These are phyloP conservation scores for Leptinotarsa undecemlineata DNA, from an alignment of 1,140 invertebrate species.

Conservation along the genomic window DNA sequence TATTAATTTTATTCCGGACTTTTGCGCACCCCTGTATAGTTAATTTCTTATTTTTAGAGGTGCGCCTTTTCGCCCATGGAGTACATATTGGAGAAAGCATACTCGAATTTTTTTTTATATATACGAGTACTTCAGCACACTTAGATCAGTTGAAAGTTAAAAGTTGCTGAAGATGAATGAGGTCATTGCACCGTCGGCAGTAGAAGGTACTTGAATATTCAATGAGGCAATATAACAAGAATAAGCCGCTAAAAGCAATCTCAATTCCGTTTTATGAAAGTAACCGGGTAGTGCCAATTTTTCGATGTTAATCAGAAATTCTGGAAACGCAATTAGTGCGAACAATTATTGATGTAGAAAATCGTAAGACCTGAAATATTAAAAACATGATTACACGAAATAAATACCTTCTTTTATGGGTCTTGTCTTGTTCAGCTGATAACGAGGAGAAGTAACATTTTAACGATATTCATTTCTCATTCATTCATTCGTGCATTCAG, in stretches of 20 bases:
- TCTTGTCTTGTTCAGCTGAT: no score
- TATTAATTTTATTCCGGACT: no score
- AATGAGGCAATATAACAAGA: neutral
- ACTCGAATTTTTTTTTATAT: neutral
- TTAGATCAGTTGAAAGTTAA: neutral
- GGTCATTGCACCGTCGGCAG: neutral
- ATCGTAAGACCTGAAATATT: no score
- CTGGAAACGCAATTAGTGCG: neutral
- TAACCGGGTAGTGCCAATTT: neutral
- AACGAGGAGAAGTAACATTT: no score
- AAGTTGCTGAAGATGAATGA: neutral
- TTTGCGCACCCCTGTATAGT: no score
- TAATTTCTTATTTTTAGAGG: neutral
- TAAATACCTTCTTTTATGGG: no score
- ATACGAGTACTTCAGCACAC: neutral
- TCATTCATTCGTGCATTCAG: no score
- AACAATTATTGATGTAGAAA: no score
- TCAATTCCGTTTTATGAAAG: neutral
- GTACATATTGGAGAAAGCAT: neutral
- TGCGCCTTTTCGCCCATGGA: neutral
- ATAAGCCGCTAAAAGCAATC: neutral
- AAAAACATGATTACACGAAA: no score
- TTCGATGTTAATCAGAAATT: neutral
- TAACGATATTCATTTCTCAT: no score
- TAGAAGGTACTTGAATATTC: slow-evolving; percentile 2